Evolutionary conservation across 2,888 invertebrate species (phyloP), one percentile per base, ranked within the genome.

Genomic region (Chalcis sispes): DNA sequence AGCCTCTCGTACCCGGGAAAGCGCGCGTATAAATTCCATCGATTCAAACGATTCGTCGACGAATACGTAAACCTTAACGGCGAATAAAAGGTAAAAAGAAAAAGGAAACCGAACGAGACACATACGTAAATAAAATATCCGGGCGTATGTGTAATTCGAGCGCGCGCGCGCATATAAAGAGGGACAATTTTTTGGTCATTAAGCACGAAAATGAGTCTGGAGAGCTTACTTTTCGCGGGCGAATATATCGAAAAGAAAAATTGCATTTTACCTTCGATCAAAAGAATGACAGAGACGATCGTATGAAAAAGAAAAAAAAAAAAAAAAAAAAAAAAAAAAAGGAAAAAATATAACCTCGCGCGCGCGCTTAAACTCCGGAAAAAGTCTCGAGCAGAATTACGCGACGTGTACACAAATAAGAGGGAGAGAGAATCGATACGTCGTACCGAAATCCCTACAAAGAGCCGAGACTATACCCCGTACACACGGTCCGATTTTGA

Each of bases 401-500:
- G 23, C 27, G 50, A 18, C 15, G 3, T 46, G 18, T 81, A 82
- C 82, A 50, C 10, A 52, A 56, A 62, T 50, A 50, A 54, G 13
- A n/a, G n/a, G 25, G 18, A n/a, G 13, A 7, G 25, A 2, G 40
- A 86, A 86, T 87, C 85, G 85, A 86, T 86, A 85, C 80, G 20
- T 36, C 20, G 18, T 8, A 32, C 58, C 32, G 73, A 82, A 85
- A 88, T 87, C 86, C 86, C 88, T 78, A 87, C 86, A 87, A 87
- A 87, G 86, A 81, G 84, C 83, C 79, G 46, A 1, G 50, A 42
- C 2, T 7, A 36, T 2, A 46, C 8, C 7, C 7, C 62, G 72
- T 20, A 36, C 32, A 76, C 48, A 25, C 71, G 84, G 85, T 86
- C 84, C 86, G 85, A 86, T 85, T 87, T 85, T 87, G 86, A 87